A percentile compares a stretch with the other conserved stretches of the same genome.
Conservation (phyloP, 2,797 vertebrate genomes). For the Eulemur coronatus region DNA sequence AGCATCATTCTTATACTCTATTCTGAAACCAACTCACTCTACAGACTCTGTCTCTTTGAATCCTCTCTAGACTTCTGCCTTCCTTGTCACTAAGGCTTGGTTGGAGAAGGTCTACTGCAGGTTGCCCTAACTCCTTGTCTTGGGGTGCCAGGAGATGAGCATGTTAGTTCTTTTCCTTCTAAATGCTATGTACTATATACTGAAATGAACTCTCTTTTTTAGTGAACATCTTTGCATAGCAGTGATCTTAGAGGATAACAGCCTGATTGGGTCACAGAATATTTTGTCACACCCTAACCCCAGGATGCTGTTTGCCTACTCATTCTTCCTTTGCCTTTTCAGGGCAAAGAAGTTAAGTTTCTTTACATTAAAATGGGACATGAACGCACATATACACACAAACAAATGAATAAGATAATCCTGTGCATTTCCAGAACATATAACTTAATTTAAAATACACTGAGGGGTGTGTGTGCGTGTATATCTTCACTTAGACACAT, state of each 20-base stretch:
- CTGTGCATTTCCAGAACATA: not conserved
- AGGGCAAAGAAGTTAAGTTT: not conserved
- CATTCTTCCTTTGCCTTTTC: not conserved
- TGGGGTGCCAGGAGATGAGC: not conserved
- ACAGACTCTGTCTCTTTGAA: not conserved
- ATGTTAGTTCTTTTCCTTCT: not conserved
- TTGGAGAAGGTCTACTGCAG: not conserved
- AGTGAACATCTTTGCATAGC: not conserved
- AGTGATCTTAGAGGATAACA: not conserved
- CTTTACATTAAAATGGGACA: not conserved
- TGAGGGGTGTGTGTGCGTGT: not conserved
- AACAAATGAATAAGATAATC: not conserved
- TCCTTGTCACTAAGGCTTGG: not conserved
- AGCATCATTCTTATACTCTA: not conserved
- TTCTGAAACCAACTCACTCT: not conserved
- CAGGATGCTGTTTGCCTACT: not conserved
- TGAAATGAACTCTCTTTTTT: not conserved
- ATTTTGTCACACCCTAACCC: not conserved
- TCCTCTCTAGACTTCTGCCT: not conserved
- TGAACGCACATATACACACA: not conserved
- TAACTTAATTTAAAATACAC: not conserved
- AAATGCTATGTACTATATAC: not conserved
- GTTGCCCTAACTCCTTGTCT: not conserved
- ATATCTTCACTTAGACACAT: not conserved
- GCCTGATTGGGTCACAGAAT: not conserved